Percentiles rank a stretch among this genome's conserved stretches.
phyloP scores from a whole-genome alignment of 1,140 invertebrate species.

The Drosophila bocqueti region DNA sequence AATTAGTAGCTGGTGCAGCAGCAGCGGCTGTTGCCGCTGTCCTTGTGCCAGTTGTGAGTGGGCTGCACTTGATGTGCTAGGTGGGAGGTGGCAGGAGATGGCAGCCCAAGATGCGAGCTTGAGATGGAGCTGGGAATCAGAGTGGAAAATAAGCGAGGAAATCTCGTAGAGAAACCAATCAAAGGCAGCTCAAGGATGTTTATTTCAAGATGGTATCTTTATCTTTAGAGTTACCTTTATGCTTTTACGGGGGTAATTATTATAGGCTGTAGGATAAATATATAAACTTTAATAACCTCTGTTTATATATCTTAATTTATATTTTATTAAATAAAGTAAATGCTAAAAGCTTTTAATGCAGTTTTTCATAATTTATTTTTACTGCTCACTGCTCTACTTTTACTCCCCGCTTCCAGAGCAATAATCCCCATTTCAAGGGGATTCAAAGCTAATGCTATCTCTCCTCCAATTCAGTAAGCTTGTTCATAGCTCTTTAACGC shows the following conservation, averaged over 20 bases:
- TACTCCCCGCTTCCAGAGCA: not conserved
- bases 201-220: slow-evolving; percentile 18
- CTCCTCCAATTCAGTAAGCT: slow-evolving; percentile 3
- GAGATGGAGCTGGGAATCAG: slow-evolving; percentile 2
- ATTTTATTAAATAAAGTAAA: not conserved
- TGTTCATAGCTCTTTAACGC: slow-evolving; percentile 12
- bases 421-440: slow-evolving; percentile 10
- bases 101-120: not conserved
- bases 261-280: not conserved
- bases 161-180: slow-evolving; percentile 14
- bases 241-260: not conserved
- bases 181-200: slow-evolving; percentile 55
- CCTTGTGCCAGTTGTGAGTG: slow-evolving; percentile 75
- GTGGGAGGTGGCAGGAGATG: slow-evolving; percentile 30
- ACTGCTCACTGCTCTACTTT: not conserved
- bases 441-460: not conserved
- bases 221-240: not conserved
- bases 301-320: too few relatives aligned
- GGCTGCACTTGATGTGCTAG: slow-evolving; percentile 46
- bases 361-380: not conserved
- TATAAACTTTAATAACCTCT: not conserved
- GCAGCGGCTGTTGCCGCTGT: slow-evolving; percentile 30
- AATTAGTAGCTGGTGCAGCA: slow-evolving; percentile 66
- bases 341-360: too few relatives aligned
- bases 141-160: slow-evolving; percentile 1